Percentiles rank a stretch among this genome's conserved stretches.
phyloP scores from a whole-genome alignment of 2,113 vertebrate genomes.

The Caracal caracal region DNA sequence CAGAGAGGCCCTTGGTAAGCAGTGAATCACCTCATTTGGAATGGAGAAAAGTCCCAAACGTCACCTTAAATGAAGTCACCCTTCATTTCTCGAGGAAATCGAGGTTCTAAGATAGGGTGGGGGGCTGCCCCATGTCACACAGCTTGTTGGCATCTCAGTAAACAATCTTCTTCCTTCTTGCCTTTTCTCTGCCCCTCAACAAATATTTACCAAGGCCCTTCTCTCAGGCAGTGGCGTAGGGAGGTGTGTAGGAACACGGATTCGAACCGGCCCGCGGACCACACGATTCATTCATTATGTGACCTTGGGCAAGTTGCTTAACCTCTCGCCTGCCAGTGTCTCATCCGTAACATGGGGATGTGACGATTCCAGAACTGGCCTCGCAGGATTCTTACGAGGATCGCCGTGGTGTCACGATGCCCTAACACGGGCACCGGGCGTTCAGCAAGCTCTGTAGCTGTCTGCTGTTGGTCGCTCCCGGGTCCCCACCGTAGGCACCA shows the following conservation, averaged over 20 bases:
- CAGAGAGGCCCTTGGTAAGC: neutral
- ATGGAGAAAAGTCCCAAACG: neutral
- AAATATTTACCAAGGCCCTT: neutral
- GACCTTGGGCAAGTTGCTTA: neutral
- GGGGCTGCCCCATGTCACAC: neutral
- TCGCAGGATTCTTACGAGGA: accelerated
- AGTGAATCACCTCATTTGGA: neutral
- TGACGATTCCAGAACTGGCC: neutral
- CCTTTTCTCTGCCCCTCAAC: neutral
- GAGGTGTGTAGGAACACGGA: neutral
- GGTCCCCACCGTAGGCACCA: too few species aligned
- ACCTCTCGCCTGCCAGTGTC: neutral
- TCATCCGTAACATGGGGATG: accelerated
- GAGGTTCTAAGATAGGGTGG: neutral
- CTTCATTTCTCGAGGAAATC: neutral
- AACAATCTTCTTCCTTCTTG: neutral
- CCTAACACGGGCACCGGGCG: neutral
- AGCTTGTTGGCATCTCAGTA: neutral
- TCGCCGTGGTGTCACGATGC: accelerated
- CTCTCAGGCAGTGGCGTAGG: neutral
- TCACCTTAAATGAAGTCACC: neutral
- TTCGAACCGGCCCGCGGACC: neutral
- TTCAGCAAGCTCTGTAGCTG: accelerated
- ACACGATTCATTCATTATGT: neutral
- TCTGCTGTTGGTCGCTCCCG: accelerated